phyloP scores from a whole-genome alignment of 2,113 vertebrate species.

The Hassar affinis region DNA sequence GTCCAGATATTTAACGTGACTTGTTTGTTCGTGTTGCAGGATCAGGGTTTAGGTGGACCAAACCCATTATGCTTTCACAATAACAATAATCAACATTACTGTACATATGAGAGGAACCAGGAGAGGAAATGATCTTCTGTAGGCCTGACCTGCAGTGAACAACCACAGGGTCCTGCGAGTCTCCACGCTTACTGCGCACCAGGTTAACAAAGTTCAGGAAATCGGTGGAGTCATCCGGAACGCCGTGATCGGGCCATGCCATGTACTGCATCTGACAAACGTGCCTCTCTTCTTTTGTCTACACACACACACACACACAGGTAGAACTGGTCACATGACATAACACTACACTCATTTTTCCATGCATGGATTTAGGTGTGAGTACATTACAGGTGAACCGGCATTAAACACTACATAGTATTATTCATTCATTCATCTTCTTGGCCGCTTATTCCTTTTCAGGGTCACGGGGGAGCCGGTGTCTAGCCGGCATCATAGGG shows the following conservation, averaged over 20 bases:
- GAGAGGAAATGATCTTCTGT: too few species aligned
- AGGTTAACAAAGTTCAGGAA: slow-evolving; percentile 93
- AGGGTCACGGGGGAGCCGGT: too few species aligned
- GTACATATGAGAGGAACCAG: not conserved
- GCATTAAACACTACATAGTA: not conserved
- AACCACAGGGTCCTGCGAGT: slow-evolving; percentile 88
- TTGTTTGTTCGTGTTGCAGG: not conserved
- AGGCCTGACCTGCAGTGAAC: slow-evolving; percentile 94
- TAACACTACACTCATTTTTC: not conserved
- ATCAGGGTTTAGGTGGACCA: too few species aligned
- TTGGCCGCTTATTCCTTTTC: too few species aligned
- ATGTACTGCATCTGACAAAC: slow-evolving; percentile 95
- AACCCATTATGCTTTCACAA: too few species aligned
- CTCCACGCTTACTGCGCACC: slow-evolving; percentile 84
- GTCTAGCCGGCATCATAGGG: too few species aligned
- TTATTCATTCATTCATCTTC: too few species aligned
- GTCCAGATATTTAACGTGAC: not conserved
- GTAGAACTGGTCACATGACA: not conserved
- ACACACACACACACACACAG: slow-evolving; percentile 19
- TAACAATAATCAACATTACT: too few species aligned
- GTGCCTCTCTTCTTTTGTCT: slow-evolving; percentile 89
- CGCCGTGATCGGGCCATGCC: slow-evolving; percentile 98
- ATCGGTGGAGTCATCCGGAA: slow-evolving; percentile 95
- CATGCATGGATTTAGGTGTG: not conserved
- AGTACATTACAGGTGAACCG: not conserved